A percentile compares a stretch with the other conserved stretches of the same genome.
Conservation (phyloP, 2,888 invertebrate genomes). For the Cantharis lateralis region DNA sequence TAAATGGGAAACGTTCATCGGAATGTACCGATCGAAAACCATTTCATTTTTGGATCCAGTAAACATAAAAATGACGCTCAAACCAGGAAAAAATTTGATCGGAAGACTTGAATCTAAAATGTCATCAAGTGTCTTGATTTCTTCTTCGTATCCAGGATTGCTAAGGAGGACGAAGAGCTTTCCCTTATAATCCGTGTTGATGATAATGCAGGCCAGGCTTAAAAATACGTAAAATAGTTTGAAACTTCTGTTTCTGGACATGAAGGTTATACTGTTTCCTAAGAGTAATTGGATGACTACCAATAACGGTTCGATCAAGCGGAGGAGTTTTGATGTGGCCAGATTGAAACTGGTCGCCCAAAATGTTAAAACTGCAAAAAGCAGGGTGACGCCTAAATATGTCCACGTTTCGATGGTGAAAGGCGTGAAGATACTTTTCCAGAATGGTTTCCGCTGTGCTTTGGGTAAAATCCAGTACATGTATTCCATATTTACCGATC, state of each 20-base stretch:
- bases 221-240: background rate
- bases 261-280: background rate
- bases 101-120: conserved; percentile 10
- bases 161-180: conserved; percentile 11
- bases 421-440: conserved; percentile 12
- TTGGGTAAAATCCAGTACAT: conserved; percentile 18
- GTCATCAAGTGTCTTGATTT: background rate
- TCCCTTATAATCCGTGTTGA: conserved; percentile 11
- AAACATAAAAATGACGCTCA: conserved; percentile 1
- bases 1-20: background rate
- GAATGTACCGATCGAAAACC: conserved; percentile 3
- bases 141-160: conserved; percentile 13
- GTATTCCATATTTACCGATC: background rate
- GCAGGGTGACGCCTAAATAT: background rate
- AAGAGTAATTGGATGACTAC: background rate
- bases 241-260: background rate
- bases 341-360: background rate
- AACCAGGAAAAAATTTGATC: background rate
- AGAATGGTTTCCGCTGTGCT: conserved; percentile 10
- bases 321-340: background rate
- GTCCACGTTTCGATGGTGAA: conserved; percentile 6
- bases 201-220: background rate
- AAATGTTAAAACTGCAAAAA: conserved; percentile 2
- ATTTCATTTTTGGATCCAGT: background rate
- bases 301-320: background rate